Conservation (phyloP, 35 echinoderm and acorn worm genomes). For the Acanthaster planci region DNA sequence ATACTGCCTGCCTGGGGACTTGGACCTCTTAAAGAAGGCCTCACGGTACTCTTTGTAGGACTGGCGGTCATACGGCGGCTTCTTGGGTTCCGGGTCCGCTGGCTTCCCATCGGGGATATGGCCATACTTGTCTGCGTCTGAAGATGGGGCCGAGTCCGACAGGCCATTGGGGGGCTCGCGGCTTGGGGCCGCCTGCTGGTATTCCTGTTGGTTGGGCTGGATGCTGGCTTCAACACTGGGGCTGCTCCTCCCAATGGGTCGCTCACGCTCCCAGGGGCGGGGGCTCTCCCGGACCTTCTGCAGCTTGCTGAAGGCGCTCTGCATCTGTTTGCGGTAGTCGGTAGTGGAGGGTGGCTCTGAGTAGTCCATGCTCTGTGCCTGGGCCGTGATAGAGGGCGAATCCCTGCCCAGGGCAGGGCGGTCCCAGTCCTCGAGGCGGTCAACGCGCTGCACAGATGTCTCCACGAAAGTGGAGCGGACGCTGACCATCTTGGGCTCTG, state of each 20-base stretch:
- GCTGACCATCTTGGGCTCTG: constrained; percentile 19
- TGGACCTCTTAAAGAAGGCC: constrained; percentile 53
- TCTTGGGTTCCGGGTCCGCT: constrained; percentile 23
- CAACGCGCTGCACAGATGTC: background rate
- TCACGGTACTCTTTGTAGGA: constrained; percentile 68
- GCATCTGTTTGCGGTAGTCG: constrained; percentile 17
- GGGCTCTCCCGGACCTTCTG: constrained; percentile 56
- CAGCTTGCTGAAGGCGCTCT: constrained; percentile 38
- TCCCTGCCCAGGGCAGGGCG: background rate
- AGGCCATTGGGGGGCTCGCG: constrained; percentile 3
- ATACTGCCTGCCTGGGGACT: constrained; percentile 83
- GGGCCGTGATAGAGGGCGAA: background rate
- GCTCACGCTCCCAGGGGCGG: constrained; percentile 18
- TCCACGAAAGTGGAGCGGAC: constrained; percentile 32
- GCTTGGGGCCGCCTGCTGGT: constrained; percentile 6
- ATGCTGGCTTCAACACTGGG: background rate
- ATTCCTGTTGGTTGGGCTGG: background rate
- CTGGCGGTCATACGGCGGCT: constrained; percentile 57
- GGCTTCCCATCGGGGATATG: constrained; percentile 35
- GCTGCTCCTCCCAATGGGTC: constrained; percentile 3
- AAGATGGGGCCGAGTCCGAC: background rate
- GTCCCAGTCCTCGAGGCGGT: constrained; percentile 15
- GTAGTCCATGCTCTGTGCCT: background rate
- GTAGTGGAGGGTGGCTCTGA: background rate
- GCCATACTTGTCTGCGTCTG: constrained; percentile 20